Percentiles rank a stretch among this genome's conserved stretches.
These are phyloP conservation scores for Harlomillsia oculata DNA, from an alignment of 1,140 invertebrate species.

Conservation along the genomic window DNA sequence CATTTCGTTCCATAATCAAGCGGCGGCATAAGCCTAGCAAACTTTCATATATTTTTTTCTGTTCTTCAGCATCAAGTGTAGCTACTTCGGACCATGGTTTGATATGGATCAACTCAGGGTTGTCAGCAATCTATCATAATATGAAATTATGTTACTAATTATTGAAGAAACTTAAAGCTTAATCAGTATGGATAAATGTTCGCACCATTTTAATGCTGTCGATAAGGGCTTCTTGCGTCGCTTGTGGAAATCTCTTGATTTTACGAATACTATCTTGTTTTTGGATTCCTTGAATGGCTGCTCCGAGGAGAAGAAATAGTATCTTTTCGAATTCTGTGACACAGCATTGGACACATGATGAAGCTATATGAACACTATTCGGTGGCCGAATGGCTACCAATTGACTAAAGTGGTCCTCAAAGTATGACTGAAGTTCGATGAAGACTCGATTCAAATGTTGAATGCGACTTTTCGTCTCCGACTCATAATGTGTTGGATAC, in stretches of 20 bases:
- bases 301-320: slow-evolving; percentile 28
- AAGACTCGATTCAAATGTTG: slow-evolving; percentile 26
- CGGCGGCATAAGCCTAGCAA: slow-evolving; percentile 17
- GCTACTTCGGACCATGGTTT: slow-evolving; percentile 30
- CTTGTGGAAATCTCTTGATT: slow-evolving; percentile 25
- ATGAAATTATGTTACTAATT: background rate
- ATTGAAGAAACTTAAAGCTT: background rate
- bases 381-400: slow-evolving; percentile 28
- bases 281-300: slow-evolving; percentile 27
- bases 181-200: background rate
- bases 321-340: slow-evolving; percentile 31
- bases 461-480: slow-evolving; percentile 30
- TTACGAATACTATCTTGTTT: slow-evolving; percentile 29
- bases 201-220: slow-evolving; percentile 28
- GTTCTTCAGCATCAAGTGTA: slow-evolving; percentile 15
- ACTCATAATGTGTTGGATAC: slow-evolving; percentile 32
- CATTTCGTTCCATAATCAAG: slow-evolving; percentile 31
- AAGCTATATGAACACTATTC: slow-evolving; percentile 32
- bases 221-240: slow-evolving; percentile 27
- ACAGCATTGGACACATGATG: slow-evolving; percentile 24
- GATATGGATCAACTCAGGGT: slow-evolving; percentile 26
- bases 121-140: slow-evolving; percentile 25
- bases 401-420: slow-evolving; percentile 32
- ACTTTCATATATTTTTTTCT: slow-evolving; percentile 29
- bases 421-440: slow-evolving; percentile 26